Evolutionary conservation across 1,140 invertebrate genomes (phyloP), one percentile per base, ranked within the genome.

Genomic region (Aethina tumida): DNA sequence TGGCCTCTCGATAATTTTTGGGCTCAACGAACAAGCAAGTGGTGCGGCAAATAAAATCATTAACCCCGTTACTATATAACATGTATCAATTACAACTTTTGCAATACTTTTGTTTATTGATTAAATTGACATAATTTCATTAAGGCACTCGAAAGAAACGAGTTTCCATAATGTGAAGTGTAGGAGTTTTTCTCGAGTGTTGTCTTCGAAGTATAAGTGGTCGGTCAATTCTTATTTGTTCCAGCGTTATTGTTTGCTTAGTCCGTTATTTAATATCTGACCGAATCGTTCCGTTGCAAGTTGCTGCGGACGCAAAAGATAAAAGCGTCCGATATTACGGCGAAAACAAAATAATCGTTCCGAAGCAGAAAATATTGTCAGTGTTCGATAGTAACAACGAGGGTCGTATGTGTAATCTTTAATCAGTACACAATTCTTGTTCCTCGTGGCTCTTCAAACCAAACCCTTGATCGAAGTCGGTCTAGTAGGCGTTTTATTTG

Each of bases 201-300:
- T 18, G 24, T 37, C 14, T 29, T 15, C 13, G 8, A 20, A 19
- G 32, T 30, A 38, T 27, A 42, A 37, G 35, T 41, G 39, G 30
- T 41, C 15, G 19, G 35, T 35, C 35, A 35, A 13, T 26, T 30
- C 32, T 41, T 34, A 31, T n/a, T n/a, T n/a, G n/a, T n/a, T 39
- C 22, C 27, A 37, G 6, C 24, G 33, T 44, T 45, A 48, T 51
- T 51, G 49, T 49, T 51, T 49, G 49, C 31, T 46, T 43, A 49
- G 48, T 49, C 46, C 42, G 42, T 51, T 51, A 49, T 51, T 49
- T 51, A 51, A 51, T 51, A 51, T 51, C 49, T 34, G 16, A 32
- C 16, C 8, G 14, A 18, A 16, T 32, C 16, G 30, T 7, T 30
- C 37, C 46, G 35, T 49, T 28, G 33, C 26, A 38, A 45, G 41